These are phyloP conservation scores for Chaenocephalus aceratus DNA, from an alignment of 2,113 vertebrate species.

Conservation along the genomic window DNA sequence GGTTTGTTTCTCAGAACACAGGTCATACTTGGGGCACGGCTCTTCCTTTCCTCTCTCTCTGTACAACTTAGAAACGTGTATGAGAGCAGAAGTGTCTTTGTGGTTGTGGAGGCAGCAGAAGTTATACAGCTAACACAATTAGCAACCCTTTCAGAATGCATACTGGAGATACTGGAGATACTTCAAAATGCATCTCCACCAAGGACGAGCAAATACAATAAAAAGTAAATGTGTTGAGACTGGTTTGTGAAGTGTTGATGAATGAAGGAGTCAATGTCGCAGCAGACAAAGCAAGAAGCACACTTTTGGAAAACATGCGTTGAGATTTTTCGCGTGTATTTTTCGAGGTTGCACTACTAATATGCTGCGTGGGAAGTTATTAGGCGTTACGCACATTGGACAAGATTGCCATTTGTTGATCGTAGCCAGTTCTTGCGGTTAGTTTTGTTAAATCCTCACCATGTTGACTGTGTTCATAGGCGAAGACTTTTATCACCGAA, in stretches of 20 bases:
- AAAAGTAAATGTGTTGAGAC: neutral
- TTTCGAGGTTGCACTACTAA: too few species aligned
- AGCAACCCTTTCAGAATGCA: conserved; percentile 41
- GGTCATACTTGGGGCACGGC: neutral
- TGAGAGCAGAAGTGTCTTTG: conserved; percentile 52
- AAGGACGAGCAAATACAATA: neutral
- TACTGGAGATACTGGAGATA: neutral
- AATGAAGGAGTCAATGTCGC: conserved; percentile 5
- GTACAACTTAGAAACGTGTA: conserved; percentile 5
- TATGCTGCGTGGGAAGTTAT: too few species aligned
- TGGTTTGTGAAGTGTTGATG: conserved; percentile 27
- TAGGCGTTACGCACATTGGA: too few species aligned
- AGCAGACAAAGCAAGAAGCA: neutral
- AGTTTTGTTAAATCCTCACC: too few species aligned
- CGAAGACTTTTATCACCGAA: too few species aligned
- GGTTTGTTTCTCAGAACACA: too few species aligned
- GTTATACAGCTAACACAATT: conserved; percentile 57
- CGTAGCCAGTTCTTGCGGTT: too few species aligned
- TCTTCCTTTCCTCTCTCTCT: neutral
- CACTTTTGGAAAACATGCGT: too few species aligned
- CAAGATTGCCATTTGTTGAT: too few species aligned
- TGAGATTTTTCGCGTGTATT: too few species aligned
- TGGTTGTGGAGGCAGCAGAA: neutral
- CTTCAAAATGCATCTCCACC: conserved; percentile 59
- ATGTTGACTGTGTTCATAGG: too few species aligned